Percentiles rank a stretch among this genome's conserved stretches.
Conservation (phyloP, 2,888 invertebrate species). For the Polydrusus pterygomalis region DNA sequence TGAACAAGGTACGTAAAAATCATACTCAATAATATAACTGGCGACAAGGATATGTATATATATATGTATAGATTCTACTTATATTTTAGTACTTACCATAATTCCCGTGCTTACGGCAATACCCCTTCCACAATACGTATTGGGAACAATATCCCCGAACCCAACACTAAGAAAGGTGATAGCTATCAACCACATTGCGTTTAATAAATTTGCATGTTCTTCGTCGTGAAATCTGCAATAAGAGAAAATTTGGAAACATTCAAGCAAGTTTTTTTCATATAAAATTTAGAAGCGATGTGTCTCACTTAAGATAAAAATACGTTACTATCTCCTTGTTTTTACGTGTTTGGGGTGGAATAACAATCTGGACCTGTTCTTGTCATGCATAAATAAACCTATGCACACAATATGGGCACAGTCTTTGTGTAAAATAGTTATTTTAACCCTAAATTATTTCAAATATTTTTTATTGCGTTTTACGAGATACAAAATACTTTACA, state of each 20-base stretch:
- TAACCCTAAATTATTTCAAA: too few relatives aligned
- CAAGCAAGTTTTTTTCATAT: neutral
- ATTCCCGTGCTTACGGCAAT: slow-evolving; percentile 99
- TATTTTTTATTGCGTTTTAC: too few relatives aligned
- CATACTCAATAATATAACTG: too few relatives aligned
- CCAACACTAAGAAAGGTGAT: slow-evolving; percentile 99
- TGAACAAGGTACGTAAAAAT: too few relatives aligned
- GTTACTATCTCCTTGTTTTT: neutral
- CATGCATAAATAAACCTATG: neutral
- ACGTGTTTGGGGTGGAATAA: neutral
- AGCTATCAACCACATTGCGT: slow-evolving; percentile 99
- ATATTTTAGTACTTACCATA: slow-evolving; percentile 85
- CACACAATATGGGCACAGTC: too few relatives aligned
- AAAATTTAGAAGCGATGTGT: slow-evolving; percentile 1
- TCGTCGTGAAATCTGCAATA: slow-evolving; percentile 94
- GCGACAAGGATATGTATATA: too few relatives aligned
- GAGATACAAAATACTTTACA: too few relatives aligned
- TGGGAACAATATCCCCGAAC: slow-evolving; percentile 99
- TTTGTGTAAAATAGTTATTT: too few relatives aligned
- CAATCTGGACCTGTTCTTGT: neutral
- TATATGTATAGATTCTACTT: neutral
- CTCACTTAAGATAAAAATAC: slow-evolving; percentile 12
- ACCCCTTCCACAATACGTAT: slow-evolving; percentile 99
- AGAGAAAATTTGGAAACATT: slow-evolving; percentile 27
- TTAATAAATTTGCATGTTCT: slow-evolving; percentile 98